Base-by-base conservation (phyloP, 2,797 vertebrate species). In the Rhynchonycteris naso region DNA sequence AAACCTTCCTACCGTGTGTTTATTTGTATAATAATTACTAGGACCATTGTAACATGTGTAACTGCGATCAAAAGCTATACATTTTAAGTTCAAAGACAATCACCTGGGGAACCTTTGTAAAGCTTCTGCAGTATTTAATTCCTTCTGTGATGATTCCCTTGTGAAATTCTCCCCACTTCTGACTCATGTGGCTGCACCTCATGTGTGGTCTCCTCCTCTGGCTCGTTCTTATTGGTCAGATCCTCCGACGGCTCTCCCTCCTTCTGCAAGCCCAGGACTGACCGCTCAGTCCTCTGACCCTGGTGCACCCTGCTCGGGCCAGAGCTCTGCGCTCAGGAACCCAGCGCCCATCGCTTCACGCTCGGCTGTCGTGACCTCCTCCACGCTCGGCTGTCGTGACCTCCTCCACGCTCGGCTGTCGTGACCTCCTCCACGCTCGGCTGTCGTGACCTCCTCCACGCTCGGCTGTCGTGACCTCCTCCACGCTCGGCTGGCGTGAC, bases 21-120 rank as follows among this genome's bases (percentile, higher is more conserved):
- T 92, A 93, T 52, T 91, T 59, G 33, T 83, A 22, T 88, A 58
- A 22, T 88, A 58, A 66, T 91, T 96, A 66, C 95, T 75, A 94
- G 30, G 13, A 80, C 90, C 78, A 52, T 87, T 43, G 14, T 59
- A 28, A 59, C 4, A 78, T 12, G 82, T 83, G 19, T 30, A 92
- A 83, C 19, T 81, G 72, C 90, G 35, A 88, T 68, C 12, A 94
- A 88, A 54, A 90, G 13, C 16, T 94, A 74, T 74, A 56, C 33
- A 69, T 65, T 90, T 95, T 52, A 94, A 90, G 74, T 88, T 86
- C 5, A 86, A 91, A 78, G 47, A 75, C 30, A 52, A 7, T 79
- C 38, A 72, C 22, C 13, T 54, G 71, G 56, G 52, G 90, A 56
- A 83, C 2, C 52, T 74, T 35, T 82, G 61, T 19, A 43, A 68